A percentile compares a stretch with the other conserved stretches of the same genome.
Evolutionary conservation across 2,888 invertebrate genomes (phyloP).

Genomic region (Smittia sp.): DNA sequence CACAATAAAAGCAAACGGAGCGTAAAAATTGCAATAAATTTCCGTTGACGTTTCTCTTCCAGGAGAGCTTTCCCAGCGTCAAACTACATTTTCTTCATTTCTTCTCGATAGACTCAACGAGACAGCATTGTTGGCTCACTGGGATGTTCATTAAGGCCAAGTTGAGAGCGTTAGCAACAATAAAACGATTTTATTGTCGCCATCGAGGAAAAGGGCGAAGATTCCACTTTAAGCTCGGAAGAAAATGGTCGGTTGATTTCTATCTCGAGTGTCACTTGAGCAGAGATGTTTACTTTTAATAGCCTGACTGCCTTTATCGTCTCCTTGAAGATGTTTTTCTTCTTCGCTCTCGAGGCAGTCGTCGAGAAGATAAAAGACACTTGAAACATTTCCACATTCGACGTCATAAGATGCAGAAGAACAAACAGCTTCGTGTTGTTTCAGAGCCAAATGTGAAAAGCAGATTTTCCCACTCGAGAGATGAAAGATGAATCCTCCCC

Average conservation of each 20-base stretch:
- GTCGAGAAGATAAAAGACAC: slow-evolving; percentile 23
- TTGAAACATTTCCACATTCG: slow-evolving; percentile 15
- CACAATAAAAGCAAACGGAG: slow-evolving; percentile 25
- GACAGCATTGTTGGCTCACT: no score
- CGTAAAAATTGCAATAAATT: slow-evolving; percentile 30
- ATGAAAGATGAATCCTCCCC: slow-evolving; percentile 27
- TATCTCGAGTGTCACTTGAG: slow-evolving; percentile 24
- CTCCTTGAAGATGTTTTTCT: slow-evolving; percentile 43
- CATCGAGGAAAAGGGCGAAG: background rate
- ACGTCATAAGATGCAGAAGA: slow-evolving; percentile 37
- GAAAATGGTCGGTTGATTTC: slow-evolving; percentile 16
- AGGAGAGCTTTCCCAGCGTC: no score
- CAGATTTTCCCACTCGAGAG: slow-evolving; percentile 38
- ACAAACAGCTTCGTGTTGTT: slow-evolving; percentile 19
- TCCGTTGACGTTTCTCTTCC: no score
- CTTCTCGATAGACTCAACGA: no score
- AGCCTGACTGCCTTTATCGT: slow-evolving; percentile 30
- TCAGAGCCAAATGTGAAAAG: slow-evolving; percentile 20
- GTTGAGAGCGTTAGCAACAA: background rate
- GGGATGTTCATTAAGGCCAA: background rate
- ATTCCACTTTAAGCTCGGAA: background rate
- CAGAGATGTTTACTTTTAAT: slow-evolving; percentile 40
- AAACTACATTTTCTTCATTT: no score
- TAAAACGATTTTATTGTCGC: slow-evolving; percentile 26
- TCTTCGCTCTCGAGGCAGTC: slow-evolving; percentile 40